Conservation (phyloP, 2,888 invertebrate genomes). For the Dicyrtoma fusca region DNA sequence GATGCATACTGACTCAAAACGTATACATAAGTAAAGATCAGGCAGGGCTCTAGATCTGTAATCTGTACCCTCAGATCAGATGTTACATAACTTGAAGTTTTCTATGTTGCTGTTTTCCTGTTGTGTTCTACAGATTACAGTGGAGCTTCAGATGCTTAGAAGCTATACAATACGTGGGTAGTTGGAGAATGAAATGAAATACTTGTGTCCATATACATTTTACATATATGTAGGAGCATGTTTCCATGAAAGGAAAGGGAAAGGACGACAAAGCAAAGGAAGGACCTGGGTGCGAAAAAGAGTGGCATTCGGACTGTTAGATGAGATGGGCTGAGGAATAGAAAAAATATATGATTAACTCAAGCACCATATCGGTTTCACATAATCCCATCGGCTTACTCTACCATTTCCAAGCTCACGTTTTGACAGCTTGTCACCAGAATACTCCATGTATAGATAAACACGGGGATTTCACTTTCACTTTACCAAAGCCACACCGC, state of each 20-base stretch:
- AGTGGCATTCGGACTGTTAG: not conserved
- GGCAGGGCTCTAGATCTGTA: no score
- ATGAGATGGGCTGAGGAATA: slow-evolving; percentile 7
- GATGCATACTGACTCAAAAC: no score
- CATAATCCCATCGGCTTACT: slow-evolving; percentile 50
- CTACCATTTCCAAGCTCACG: slow-evolving; percentile 42
- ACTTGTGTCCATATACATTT: no score
- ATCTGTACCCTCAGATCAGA: no score
- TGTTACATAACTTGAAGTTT: no score
- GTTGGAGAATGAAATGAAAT: no score
- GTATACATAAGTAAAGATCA: no score
- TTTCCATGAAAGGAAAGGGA: not conserved
- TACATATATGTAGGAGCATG: no score
- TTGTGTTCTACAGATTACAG: not conserved
- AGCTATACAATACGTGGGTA: not conserved
- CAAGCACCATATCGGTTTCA: slow-evolving; percentile 52
- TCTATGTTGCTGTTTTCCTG: no score
- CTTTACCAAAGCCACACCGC: slow-evolving; percentile 6
- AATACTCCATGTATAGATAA: slow-evolving; percentile 29
- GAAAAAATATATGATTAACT: slow-evolving; percentile 40
- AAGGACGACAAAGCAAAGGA: not conserved
- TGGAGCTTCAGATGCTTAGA: no score
- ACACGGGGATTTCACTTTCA: slow-evolving; percentile 35
- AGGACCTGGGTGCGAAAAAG: not conserved
- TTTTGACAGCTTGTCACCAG: slow-evolving; percentile 54